phyloP scores from a whole-genome alignment of 2,888 invertebrate species.

The Drosophila atroscutellata region DNA sequence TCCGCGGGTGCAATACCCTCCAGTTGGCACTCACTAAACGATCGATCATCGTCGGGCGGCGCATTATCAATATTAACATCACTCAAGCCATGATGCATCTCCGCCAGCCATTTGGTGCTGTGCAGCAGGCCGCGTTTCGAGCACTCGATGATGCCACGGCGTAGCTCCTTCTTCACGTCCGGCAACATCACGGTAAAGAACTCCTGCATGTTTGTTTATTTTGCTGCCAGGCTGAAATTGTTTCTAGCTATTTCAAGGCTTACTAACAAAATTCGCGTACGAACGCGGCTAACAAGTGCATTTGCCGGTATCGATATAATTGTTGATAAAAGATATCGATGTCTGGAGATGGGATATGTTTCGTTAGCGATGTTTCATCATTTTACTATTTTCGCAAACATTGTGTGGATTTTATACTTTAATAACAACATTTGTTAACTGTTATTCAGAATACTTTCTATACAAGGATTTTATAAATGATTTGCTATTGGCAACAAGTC shows the following conservation, averaged over 20 bases:
- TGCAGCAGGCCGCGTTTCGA: slow-evolving; percentile 92
- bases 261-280: slow-evolving; percentile 26
- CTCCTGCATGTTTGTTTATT: slow-evolving; percentile 61
- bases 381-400: not conserved
- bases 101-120: slow-evolving; percentile 95
- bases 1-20: slow-evolving; percentile 85
- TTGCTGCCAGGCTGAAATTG: not conserved
- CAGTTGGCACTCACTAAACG: slow-evolving; percentile 62
- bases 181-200: slow-evolving; percentile 86
- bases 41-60: slow-evolving; percentile 44
- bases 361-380: not conserved
- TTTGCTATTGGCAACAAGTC: not conserved
- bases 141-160: slow-evolving; percentile 89
- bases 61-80: slow-evolving; percentile 86
- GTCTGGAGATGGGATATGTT: not conserved
- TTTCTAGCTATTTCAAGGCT: not conserved
- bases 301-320: slow-evolving; percentile 48
- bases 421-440: not conserved
- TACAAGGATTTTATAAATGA: not conserved
- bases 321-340: slow-evolving; percentile 13
- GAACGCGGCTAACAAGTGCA: slow-evolving; percentile 51
- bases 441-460: not conserved
- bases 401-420: not conserved
- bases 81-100: slow-evolving; percentile 91
- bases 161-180: slow-evolving; percentile 88